Percentiles rank a stretch among this genome's conserved stretches.
These are phyloP conservation scores for Plectus sambesii DNA, from an alignment of 1,140 invertebrate genomes.

Conservation along the genomic window DNA sequence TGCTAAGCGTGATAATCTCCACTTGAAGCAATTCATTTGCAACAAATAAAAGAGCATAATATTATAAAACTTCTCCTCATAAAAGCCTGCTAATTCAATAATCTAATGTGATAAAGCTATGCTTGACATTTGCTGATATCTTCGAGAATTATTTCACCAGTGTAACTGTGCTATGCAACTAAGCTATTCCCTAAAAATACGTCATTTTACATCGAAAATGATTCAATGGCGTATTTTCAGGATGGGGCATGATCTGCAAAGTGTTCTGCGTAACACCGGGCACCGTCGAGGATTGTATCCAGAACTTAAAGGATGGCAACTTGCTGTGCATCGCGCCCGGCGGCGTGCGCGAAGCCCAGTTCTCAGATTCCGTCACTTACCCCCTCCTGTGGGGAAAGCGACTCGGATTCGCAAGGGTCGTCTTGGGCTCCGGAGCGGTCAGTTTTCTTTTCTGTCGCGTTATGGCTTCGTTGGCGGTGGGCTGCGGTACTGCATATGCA, in stretches of 20 bases:
- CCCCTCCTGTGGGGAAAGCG: slow-evolving; percentile 82
- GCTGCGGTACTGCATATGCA: too few relatives aligned
- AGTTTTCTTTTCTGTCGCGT: slow-evolving; percentile 46
- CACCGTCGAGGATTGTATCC: slow-evolving; percentile 74
- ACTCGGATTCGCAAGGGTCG: slow-evolving; percentile 91
- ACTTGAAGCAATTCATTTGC: too few relatives aligned
- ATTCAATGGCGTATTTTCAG: slow-evolving; percentile 20
- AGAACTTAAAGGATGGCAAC: slow-evolving; percentile 72
- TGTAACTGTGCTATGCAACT: too few relatives aligned
- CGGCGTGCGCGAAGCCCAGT: slow-evolving; percentile 90
- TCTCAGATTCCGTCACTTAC: slow-evolving; percentile 67
- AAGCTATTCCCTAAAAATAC: too few relatives aligned
- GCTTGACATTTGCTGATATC: too few relatives aligned
- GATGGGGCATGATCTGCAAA: slow-evolving; percentile 43
- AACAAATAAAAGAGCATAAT: too few relatives aligned
- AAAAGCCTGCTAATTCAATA: too few relatives aligned
- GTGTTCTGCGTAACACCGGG: slow-evolving; percentile 78
- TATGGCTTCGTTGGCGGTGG: neutral
- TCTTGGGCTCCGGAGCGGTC: slow-evolving; percentile 78
- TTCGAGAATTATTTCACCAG: too few relatives aligned
- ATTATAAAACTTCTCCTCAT: too few relatives aligned
- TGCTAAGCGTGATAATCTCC: too few relatives aligned
- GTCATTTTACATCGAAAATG: slow-evolving; percentile 4
- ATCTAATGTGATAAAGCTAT: too few relatives aligned
- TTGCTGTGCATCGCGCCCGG: slow-evolving; percentile 89